A percentile compares a stretch with the other conserved stretches of the same genome.
Evolutionary conservation across 1,140 invertebrate species (phyloP).

Genomic region (Cydia strobilella): DNA sequence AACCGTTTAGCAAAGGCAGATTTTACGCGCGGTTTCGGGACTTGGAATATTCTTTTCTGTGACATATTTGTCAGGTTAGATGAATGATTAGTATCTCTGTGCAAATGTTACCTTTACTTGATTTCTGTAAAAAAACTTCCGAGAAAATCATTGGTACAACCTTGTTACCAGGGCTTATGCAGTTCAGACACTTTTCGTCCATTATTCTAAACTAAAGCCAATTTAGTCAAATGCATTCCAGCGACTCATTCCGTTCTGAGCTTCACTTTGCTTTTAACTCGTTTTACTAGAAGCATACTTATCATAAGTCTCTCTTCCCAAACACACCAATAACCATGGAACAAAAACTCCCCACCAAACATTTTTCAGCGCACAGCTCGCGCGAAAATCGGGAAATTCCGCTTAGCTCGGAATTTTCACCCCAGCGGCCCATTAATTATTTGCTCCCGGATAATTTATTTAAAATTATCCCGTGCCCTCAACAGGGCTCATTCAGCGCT

Average conservation of each 20-base stretch:
- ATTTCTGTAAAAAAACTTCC: too few species aligned
- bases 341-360: neutral
- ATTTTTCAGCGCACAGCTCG: neutral
- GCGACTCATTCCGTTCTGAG: neutral
- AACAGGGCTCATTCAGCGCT: conserved; percentile 31
- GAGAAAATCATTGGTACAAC: too few species aligned
- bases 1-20: too few species aligned
- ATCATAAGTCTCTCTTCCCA: neutral
- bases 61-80: too few species aligned
- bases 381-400: conserved; percentile 28
- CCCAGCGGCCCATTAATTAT: conserved; percentile 36
- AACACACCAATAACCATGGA: conserved; percentile 11
- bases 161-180: too few species aligned
- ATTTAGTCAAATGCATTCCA: conserved; percentile 13
- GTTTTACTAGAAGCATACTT: neutral
- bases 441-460: conserved; percentile 38
- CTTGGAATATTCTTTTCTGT: too few species aligned
- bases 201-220: neutral
- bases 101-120: too few species aligned
- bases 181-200: too few species aligned
- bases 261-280: neutral
- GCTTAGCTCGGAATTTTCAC: conserved; percentile 33
- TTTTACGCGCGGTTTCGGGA: too few species aligned
- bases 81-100: too few species aligned
- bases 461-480: conserved; percentile 38